Conservation (phyloP, 2,888 invertebrate genomes). For the Ethmia dodecea region DNA sequence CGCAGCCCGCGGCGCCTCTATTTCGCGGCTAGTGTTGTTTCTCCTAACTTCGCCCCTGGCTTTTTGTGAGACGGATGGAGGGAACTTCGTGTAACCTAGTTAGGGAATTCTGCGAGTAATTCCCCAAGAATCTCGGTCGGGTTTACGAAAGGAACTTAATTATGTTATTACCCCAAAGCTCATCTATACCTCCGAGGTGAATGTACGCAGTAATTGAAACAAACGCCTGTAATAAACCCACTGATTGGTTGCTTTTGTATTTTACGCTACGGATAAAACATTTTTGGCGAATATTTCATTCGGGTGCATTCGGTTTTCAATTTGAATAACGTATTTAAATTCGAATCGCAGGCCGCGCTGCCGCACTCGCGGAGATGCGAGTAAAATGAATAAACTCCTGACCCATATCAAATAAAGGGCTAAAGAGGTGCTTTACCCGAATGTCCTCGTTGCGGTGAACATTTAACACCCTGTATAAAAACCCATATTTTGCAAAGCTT, state of each 20-base stretch:
- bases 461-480: constrained; percentile 7
- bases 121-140: no score
- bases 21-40: not conserved
- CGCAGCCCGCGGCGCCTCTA: no score
- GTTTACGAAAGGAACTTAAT: no score
- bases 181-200: no score
- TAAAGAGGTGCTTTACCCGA: not conserved
- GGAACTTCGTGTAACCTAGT: not conserved
- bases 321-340: not conserved
- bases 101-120: no score
- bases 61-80: not conserved
- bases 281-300: not conserved
- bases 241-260: no score
- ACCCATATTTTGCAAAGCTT: constrained; percentile 7
- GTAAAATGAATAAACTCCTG: constrained; percentile 6
- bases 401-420: constrained; percentile 9
- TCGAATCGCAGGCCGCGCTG: not conserved
- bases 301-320: not conserved
- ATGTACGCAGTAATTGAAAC: no score
- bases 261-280: no score
- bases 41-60: not conserved
- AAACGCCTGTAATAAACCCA: no score
- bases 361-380: not conserved
- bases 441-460: constrained; percentile 7
- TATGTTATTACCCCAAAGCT: no score